Percentiles rank a stretch among this genome's conserved stretches.
phyloP scores from a whole-genome alignment of 2,888 invertebrate genomes.

The Caenorhabditis virilis region DNA sequence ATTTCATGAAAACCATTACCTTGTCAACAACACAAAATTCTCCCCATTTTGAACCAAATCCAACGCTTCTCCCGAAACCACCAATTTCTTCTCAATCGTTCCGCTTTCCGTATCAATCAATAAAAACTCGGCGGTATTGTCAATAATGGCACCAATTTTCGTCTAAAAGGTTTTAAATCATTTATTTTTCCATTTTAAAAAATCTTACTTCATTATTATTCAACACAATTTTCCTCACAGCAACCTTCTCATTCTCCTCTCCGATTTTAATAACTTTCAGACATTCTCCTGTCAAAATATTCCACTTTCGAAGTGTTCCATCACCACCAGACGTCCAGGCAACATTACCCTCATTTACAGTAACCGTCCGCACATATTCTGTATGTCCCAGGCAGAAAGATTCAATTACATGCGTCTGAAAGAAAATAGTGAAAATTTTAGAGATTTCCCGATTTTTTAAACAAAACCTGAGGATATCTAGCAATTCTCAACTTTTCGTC shows the following conservation, averaged over 20 bases:
- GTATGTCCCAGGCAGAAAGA: conserved; percentile 51
- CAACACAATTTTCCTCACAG: conserved; percentile 18
- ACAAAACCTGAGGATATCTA: conserved; percentile 48
- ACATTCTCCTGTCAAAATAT: conserved; percentile 3
- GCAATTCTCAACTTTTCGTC: conserved; percentile 59
- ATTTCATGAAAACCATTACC: background rate
- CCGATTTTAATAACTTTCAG: background rate
- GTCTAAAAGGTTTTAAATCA: background rate
- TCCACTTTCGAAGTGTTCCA: conserved; percentile 28
- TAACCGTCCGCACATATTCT: conserved; percentile 38
- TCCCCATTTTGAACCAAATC: conserved; percentile 12
- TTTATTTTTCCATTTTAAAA: background rate
- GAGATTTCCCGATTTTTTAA: no score
- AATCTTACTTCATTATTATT: background rate
- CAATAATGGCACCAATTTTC: conserved; percentile 5
- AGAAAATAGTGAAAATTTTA: background rate
- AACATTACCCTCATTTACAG: conserved; percentile 7
- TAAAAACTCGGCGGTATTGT: conserved; percentile 6
- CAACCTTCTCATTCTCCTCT: conserved; percentile 4
- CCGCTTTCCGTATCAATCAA: background rate
- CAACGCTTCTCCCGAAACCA: conserved; percentile 1
- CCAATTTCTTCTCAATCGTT: background rate
- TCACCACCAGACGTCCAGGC: conserved; percentile 47
- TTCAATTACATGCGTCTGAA: conserved; percentile 47
- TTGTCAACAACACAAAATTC: conserved; percentile 6